phyloP scores from a whole-genome alignment of 2,113 vertebrate genomes.

The Columba livia region DNA sequence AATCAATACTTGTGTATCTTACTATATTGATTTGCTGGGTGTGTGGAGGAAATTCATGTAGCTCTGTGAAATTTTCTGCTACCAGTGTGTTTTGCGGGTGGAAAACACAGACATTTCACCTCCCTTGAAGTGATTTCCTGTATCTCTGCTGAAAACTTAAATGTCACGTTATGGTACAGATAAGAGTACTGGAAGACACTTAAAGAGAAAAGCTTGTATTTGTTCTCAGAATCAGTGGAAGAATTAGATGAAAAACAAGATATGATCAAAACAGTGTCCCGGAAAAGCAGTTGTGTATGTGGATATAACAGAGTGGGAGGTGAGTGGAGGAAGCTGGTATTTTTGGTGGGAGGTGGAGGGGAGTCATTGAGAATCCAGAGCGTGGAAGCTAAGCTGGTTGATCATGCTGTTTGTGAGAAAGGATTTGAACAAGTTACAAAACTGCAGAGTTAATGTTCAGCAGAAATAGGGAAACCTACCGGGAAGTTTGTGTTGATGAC shows the following conservation, averaged over 20 bases:
- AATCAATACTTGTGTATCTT: not conserved
- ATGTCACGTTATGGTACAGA: not conserved
- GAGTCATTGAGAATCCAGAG: not conserved
- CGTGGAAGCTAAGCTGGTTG: not conserved
- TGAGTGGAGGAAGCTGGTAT: not conserved
- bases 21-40: fast-evolving
- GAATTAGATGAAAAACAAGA: not conserved
- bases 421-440: not conserved
- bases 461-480: not conserved
- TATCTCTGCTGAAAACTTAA: not conserved
- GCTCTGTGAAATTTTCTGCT: not conserved
- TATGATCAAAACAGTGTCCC: not conserved
- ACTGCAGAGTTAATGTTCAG: not conserved
- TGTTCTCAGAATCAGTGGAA: not conserved
- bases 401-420: not conserved
- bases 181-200: not conserved
- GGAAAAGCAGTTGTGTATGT: not conserved
- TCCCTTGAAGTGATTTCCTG: not conserved
- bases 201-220: not conserved
- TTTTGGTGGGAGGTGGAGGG: not conserved
- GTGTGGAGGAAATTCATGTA: not conserved
- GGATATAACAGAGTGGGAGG: not conserved
- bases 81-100: not conserved
- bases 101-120: not conserved
- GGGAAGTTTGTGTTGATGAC: not conserved